Base-by-base conservation (phyloP, 2,888 invertebrate genomes). In the Macrosoma leucophasiata region DNA sequence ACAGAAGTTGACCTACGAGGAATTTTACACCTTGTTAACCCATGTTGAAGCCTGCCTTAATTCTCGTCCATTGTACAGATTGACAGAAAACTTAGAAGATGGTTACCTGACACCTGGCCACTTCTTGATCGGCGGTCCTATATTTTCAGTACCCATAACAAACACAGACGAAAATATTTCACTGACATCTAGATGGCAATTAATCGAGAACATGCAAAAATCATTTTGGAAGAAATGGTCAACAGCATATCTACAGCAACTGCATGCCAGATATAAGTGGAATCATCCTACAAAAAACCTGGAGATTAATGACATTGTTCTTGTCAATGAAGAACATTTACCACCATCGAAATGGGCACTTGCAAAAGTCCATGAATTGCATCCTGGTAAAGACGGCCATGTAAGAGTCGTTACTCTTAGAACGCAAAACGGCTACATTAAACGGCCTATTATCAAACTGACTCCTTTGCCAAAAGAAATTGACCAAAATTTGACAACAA, bases 181-280 rank as follows among this genome's bases (percentile, higher is more conserved):
- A n/a, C n/a, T n/a, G n/a, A n/a, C n/a, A n/a, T n/a, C n/a, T n/a
- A n/a, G 31, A 19, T 31, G 31, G 31, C 31, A 31, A 8, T 13
- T 31, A 2, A 23, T 31, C 4, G 24, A 31, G 8, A 17, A n/a
- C 10, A 18, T 31, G 9, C 13, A n/a, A 1, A 22, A 31, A 7
- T 8, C 12, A 5, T 31, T 31, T 13, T 18, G 30, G 31, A 11
- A 24, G 12, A 23, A 24, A 3, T 44, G 39, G 43, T 32, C 33
- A 10, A n/a, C 25, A 7, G 39, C 38, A 21, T 40, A 38, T 22
- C 13, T 43, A 4, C 14, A 39, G 14, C 28, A 36, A 7, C 13
- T 43, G 22, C 39, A 33, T 8, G 24, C 34, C 24, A 33, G 44
- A 4, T 32, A 34, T 3, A 44, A 44, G 17, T 39, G 39, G 42